Evolutionary conservation across 2,797 vertebrate species (phyloP), one percentile per base, ranked within the genome.

Genomic region (Chelon auratus): DNA sequence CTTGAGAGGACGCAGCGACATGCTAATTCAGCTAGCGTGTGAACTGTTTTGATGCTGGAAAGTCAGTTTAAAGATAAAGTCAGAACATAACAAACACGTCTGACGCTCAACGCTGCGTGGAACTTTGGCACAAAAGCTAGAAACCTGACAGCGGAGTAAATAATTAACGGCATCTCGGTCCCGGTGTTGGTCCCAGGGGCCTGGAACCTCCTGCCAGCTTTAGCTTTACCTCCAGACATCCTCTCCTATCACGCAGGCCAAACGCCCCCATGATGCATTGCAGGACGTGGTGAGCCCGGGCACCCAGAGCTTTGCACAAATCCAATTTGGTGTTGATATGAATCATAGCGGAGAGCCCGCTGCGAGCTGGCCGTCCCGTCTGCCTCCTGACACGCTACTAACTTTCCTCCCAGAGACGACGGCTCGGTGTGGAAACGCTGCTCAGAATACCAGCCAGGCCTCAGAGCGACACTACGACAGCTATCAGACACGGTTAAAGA

Each of bases 331-430:
- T 36, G 75, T 72, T 40, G 59, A 66, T 68, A 80, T 91, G 77
- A 87, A 85, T 86, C 72, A 77, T 78, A 88, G 83, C 82, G 68
- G 80, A 86, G 79, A 68, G 43, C n/a, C 76, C 68, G 77, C 80
- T 63, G 68, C 50, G 75, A 82, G 70, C 73, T 0, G 51, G 20
- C 56, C 9, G 9, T 40, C 62, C 64, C 14, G 20, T 81, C 80
- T 66, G 60, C 80, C 56, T 88, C 76, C 78, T 89, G 77, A 88
- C 82, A 52, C 10, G 48, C 68, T 57, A 82, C 88, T 89, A 92
- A 92, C 84, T 37, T 59, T 81, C 77, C 85, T 87, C 68, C 71
- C 56, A 50, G 68, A 78, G 76, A 68, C 11, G 4, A 59, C 59
- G 20, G 7, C 30, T 33, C 1, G 54, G 33, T 57, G 79, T 67